Conservation (phyloP, 2,888 invertebrate genomes). For the Epirrita christyi region DNA sequence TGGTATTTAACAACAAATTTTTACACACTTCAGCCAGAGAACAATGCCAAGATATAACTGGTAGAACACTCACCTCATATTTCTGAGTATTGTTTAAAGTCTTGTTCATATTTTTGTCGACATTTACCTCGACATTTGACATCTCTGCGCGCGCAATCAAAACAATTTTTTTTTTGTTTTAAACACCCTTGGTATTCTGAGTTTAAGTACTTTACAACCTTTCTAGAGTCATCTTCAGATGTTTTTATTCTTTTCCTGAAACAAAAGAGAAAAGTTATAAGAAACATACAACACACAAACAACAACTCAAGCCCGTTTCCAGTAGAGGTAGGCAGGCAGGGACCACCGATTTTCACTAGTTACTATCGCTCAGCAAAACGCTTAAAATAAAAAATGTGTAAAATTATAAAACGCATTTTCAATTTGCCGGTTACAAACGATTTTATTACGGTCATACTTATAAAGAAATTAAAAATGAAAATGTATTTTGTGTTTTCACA, state of each 20-base stretch:
- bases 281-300: no score
- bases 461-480: no score
- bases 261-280: constrained; percentile 23
- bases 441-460: no score
- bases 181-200: constrained; percentile 3
- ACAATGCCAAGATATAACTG: neutral
- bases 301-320: neutral
- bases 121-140: constrained; percentile 58
- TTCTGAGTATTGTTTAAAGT: constrained; percentile 50
- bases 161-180: constrained; percentile 3
- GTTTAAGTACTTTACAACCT: constrained; percentile 16
- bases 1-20: neutral
- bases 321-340: neutral
- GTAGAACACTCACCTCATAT: constrained; percentile 53
- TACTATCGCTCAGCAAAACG: neutral
- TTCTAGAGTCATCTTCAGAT: constrained; percentile 23
- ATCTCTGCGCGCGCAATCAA: constrained; percentile 39
- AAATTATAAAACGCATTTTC: no score
- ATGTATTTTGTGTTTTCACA: no score
- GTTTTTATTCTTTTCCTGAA: constrained; percentile 24
- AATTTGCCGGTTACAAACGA: no score
- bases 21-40: neutral
- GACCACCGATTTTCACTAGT: neutral
- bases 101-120: constrained; percentile 74
- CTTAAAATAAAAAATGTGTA: no score